Evolutionary conservation across 1,140 invertebrate genomes (phyloP).

Genomic region (Dendroctonus ponderosae): DNA sequence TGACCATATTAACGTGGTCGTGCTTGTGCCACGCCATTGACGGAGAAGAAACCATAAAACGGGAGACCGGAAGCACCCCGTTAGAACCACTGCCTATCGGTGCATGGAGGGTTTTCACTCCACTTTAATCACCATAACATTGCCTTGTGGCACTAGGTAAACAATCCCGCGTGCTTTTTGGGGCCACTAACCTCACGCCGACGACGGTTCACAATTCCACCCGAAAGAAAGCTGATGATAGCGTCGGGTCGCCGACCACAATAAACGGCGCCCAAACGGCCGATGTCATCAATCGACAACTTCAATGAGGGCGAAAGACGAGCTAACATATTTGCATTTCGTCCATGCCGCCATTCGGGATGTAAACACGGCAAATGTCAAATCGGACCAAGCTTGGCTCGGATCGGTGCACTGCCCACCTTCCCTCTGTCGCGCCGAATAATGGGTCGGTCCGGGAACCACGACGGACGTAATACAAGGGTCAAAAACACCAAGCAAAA

Average conservation of each 20-base stretch:
- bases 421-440: slow-evolving; percentile 30
- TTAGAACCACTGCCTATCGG: slow-evolving; percentile 23
- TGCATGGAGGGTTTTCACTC: background rate
- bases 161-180: slow-evolving; percentile 47
- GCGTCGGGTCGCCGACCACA: slow-evolving; percentile 39
- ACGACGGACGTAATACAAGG: slow-evolving; percentile 41
- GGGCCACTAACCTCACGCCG: slow-evolving; percentile 47
- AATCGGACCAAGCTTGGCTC: slow-evolving; percentile 14
- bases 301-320: slow-evolving; percentile 4
- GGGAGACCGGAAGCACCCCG: slow-evolving; percentile 13
- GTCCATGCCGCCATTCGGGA: slow-evolving; percentile 24
- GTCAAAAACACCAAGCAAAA: slow-evolving; percentile 59
- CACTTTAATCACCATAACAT: slow-evolving; percentile 29
- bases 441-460: slow-evolving; percentile 47
- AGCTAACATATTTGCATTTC: slow-evolving; percentile 23
- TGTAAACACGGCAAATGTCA: slow-evolving; percentile 24
- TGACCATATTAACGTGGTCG: slow-evolving; percentile 66
- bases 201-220: slow-evolving; percentile 37
- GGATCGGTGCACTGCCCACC: slow-evolving; percentile 22
- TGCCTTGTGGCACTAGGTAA: slow-evolving; percentile 43
- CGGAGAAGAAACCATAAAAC: slow-evolving; percentile 45
- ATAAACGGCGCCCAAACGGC: background rate
- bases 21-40: slow-evolving; percentile 70
- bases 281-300: background rate
- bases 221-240: slow-evolving; percentile 5